Percentiles rank a stretch among this genome's conserved stretches.
These are phyloP conservation scores for Bostrychus sinensis DNA, from an alignment of 2,113 vertebrate species.

Conservation along the genomic window DNA sequence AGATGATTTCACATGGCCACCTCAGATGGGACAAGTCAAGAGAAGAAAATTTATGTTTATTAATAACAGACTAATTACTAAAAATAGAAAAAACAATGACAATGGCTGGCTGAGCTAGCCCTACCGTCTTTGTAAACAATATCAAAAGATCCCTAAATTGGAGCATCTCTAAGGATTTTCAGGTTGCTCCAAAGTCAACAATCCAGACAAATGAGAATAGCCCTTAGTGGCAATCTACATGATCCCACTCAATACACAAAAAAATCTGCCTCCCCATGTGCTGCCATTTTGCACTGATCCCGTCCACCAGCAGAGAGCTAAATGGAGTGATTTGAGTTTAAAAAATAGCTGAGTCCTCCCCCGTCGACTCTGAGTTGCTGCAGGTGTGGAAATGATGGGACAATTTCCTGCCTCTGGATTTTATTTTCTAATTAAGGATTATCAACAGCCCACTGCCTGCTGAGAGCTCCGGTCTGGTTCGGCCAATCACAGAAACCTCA, in stretches of 20 bases:
- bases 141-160: no score
- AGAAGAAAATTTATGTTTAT: no score
- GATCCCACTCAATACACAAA: constrained; percentile 1
- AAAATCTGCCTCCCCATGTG: background rate
- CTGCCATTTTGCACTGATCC: constrained; percentile 44
- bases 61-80: no score
- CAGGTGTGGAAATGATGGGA: constrained; percentile 62
- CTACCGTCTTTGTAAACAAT: no score
- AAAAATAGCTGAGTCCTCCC: constrained; percentile 56
- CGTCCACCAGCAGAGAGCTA: constrained; percentile 48
- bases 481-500: constrained; percentile 58
- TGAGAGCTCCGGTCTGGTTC: constrained; percentile 52
- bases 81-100: no score
- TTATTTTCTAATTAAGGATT: constrained; percentile 79
- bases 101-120: no score
- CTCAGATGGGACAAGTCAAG: no score
- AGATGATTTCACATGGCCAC: no score
- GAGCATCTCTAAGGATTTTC: no score
- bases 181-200: constrained; percentile 30
- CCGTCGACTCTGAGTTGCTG: constrained; percentile 45
- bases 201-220: background rate
- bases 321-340: constrained; percentile 50
- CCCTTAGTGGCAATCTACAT: constrained; percentile 24
- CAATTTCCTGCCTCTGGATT: constrained; percentile 55
- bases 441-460: constrained; percentile 69